Evolutionary conservation across 23 tunicate genomes (phyloP).

Genomic region (Phallusia fumigata): DNA sequence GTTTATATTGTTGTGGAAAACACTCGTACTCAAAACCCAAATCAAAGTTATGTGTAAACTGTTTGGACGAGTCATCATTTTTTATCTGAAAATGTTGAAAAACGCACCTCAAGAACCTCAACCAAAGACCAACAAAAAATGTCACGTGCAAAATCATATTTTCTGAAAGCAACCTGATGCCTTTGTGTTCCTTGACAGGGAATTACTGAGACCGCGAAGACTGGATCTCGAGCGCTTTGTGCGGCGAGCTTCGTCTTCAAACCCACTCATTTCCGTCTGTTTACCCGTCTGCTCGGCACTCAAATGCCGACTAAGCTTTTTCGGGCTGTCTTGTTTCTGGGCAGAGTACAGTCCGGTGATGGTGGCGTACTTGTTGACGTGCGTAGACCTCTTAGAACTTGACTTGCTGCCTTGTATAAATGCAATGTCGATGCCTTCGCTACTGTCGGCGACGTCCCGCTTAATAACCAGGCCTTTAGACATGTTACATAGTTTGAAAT

Average conservation of each 20-base stretch:
- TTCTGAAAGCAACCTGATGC: neutral
- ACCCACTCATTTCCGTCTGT: neutral
- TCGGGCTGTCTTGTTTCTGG: neutral
- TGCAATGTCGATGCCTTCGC: neutral
- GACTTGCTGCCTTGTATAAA: neutral
- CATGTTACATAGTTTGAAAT: neutral
- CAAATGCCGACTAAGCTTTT: neutral
- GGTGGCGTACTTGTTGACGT: slow-evolving; percentile 1
- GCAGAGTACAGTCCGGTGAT: neutral
- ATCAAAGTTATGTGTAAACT: no score
- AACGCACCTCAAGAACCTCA: no score
- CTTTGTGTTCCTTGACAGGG: neutral
- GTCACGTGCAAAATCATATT: neutral
- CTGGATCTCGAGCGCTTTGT: neutral
- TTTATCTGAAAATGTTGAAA: no score
- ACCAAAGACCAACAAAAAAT: no score
- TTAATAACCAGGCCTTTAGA: neutral
- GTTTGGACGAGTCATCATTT: no score
- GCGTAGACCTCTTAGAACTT: neutral
- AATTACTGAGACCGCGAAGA: neutral
- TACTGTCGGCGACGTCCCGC: neutral
- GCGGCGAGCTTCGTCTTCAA: neutral
- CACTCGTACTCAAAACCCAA: no score
- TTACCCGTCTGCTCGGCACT: neutral
- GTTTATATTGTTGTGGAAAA: no score